Percentiles rank a stretch among this genome's conserved stretches.
Conservation (phyloP, 1,140 invertebrate genomes). For the Atta cephalotes region DNA sequence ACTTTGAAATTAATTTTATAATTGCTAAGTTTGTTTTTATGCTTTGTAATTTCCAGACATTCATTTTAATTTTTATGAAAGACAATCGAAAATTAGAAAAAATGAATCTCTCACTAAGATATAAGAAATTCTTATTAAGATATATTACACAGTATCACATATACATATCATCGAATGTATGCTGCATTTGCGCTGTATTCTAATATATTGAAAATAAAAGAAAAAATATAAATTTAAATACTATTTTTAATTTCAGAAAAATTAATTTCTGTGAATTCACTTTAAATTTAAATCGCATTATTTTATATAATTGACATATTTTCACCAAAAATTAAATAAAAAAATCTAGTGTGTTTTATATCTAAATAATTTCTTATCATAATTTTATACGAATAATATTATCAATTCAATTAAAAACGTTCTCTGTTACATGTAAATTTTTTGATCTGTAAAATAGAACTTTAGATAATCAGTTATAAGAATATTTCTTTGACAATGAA, state of each 20-base stretch:
- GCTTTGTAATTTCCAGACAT: neutral
- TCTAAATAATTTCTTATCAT: neutral
- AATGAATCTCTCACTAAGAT: neutral
- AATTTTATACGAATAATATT: neutral
- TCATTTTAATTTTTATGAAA: slow-evolving; percentile 2
- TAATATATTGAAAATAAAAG: neutral
- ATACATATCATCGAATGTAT: neutral
- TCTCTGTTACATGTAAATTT: neutral
- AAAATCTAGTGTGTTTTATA: neutral
- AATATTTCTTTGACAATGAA: neutral
- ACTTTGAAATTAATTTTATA: neutral
- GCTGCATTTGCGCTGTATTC: neutral
- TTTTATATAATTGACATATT: neutral
- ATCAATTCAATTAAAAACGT: neutral
- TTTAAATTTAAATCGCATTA: neutral
- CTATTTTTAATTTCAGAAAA: neutral
- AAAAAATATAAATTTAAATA: neutral
- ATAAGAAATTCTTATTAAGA: slow-evolving; percentile 17
- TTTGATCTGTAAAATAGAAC: neutral
- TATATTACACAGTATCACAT: neutral
- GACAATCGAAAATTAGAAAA: slow-evolving; percentile 24
- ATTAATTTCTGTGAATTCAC: neutral
- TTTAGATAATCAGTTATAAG: neutral
- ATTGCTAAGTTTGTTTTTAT: neutral
- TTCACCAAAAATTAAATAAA: neutral